Base-by-base conservation (phyloP, 2,113 vertebrate species). In the Penelope pileata region DNA sequence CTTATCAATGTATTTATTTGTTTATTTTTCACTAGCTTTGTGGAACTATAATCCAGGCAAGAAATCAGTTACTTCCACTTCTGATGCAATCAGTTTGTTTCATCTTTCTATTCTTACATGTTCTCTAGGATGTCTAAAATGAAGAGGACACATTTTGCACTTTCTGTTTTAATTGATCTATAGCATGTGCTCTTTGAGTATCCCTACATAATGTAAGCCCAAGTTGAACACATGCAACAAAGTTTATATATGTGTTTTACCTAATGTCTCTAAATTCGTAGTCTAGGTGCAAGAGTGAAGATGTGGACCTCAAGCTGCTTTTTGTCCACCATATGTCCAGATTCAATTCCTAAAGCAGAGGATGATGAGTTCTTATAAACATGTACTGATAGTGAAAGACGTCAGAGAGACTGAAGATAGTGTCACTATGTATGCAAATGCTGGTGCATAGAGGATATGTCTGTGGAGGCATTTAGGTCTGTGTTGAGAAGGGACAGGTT, bases 211-310 rank as follows among this genome's bases (percentile, higher is more conserved):
- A 9, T 9, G 6, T 8, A 2, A 56, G 16, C 43, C 10, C 30
- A 9, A 13, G 29, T 5, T 54, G 18, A 70, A 75, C 42, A 26
- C 0, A 12, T 3, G 2, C 4, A n/a, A 8, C 0, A 2, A 60
- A 48, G 4, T 38, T 42, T 79, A 10, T 24, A 9, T 40, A 10
- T 8, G 11, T 66, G 2, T 22, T 87, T 74, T 40, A 40, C 17
- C 74, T 7, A 29, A 11, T 42, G 5, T 76, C 17, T 85, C 6
- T 75, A 32, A 9, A 0, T 6, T 3, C 30, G 6, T 14, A 63
- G 3, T 17, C 26, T 48, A 43, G 6, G 4, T 69, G 9, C 22
- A 53, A 76, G 8, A 0, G 5, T 34, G 27, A 15, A 45, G 54
- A 48, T 53, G 10, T 30, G 30, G 30, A 27, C 45, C 8, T 75